Evolutionary conservation across 2,888 invertebrate species (phyloP), one percentile per base, ranked within the genome.

Genomic region (Ophioninae sp.): DNA sequence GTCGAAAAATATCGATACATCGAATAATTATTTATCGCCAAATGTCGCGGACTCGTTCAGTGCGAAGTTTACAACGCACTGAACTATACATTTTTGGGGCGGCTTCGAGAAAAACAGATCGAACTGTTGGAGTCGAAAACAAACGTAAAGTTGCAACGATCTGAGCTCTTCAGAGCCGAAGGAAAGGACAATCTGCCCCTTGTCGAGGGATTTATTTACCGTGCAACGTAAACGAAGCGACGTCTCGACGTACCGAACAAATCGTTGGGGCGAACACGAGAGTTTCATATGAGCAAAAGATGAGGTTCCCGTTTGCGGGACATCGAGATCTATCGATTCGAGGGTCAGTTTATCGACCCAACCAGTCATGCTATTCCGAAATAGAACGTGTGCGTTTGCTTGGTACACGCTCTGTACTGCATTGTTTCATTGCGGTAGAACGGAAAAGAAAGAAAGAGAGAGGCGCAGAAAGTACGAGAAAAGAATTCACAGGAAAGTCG

Each of bases 311-410:
- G 23, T 22, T n/a, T n/a, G 58, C 30, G 39, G 58, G 23, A n/a
- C 51, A 76, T 85, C 86, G 85, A 87, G 86, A 88, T 88, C 86
- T 86, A 63, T 86, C 86, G 84, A 83, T 84, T 74, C 67, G 79
- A 79, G 82, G 86, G 88, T 90, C 88, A 87, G 87, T 88, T 85
- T 87, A 87, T 88, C 83, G 85, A 81, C 82, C 85, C 85, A 87
- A 86, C 85, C 85, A 87, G 86, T 87, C 85, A 85, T 82, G 84
- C 84, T 84, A 80, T 85, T 84, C 79, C 68, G 1, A 37, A 81
- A 71, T 41, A 41, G 59, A 75, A 68, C 39, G 37, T 63, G 72
- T 44, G 65, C 22, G n/a, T 64, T 65, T 37, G 30, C 56, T 39
- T 64, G 56, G 67, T 67, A 51, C 64, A 30, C 10, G 30, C 6